These are phyloP conservation scores for Puntigrus tetrazona DNA, from an alignment of 2,113 vertebrate species.

Conservation along the genomic window DNA sequence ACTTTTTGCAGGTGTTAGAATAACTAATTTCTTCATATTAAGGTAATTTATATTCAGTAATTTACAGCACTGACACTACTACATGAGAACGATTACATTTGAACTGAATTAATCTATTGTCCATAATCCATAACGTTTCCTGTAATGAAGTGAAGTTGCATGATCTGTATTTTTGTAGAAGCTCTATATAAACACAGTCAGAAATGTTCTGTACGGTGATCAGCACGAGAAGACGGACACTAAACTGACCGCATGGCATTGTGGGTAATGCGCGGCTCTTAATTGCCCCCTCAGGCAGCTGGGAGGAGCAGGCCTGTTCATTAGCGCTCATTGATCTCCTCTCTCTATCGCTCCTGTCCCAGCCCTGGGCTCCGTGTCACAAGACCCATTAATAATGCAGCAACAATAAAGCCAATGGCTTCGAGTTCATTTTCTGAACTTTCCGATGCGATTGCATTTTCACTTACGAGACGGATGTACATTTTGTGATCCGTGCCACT, in stretches of 20 bases:
- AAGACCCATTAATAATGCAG: constrained; percentile 35
- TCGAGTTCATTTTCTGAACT: neutral
- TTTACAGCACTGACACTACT: neutral
- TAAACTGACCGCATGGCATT: constrained; percentile 58
- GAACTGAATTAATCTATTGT: neutral
- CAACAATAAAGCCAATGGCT: constrained; percentile 13
- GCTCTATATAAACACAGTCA: neutral
- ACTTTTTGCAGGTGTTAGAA: neutral
- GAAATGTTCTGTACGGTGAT: neutral
- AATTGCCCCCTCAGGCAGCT: constrained; percentile 73
- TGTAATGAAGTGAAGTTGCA: neutral
- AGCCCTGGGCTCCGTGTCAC: constrained; percentile 20
- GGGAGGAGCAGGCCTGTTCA: constrained; percentile 69
- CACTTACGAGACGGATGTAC: neutral
- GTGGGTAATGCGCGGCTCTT: constrained; percentile 69
- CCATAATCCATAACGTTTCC: neutral
- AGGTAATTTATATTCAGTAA: neutral
- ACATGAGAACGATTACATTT: neutral
- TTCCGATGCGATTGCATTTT: neutral
- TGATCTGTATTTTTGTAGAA: neutral
- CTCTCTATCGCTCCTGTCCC: constrained; percentile 19
- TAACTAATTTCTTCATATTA: neutral
- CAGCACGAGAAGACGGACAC: neutral
- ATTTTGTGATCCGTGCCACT: neutral
- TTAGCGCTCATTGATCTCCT: constrained; percentile 62